phyloP scores from a whole-genome alignment of 2,797 vertebrate genomes.

The Acanthopagrus latus region DNA sequence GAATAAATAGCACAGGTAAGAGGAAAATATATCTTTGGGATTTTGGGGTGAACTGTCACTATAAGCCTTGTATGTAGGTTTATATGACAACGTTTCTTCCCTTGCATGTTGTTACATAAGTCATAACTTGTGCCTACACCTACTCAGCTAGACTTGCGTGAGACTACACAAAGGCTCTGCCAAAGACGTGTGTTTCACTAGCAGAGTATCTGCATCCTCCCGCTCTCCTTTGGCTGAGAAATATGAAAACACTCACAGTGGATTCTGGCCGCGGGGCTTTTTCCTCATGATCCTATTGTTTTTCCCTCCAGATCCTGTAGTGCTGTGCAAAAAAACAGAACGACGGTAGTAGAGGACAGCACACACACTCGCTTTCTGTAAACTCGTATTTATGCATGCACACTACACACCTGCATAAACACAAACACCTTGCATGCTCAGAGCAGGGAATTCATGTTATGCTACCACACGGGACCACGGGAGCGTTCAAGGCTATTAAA shows the following conservation, averaged over 20 bases:
- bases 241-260: slow-evolving; percentile 91
- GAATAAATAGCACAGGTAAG: too few relatives aligned
- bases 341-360: slow-evolving; percentile 8
- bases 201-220: slow-evolving; percentile 83
- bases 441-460: slow-evolving; percentile 33
- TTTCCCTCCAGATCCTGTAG: slow-evolving; percentile 61
- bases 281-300: slow-evolving; percentile 87
- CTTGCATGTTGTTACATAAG: slow-evolving; percentile 37
- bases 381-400: slow-evolving; percentile 17
- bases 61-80: neutral
- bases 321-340: slow-evolving; percentile 39
- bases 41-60: neutral
- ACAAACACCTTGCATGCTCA: slow-evolving; percentile 8
- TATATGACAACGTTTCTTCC: slow-evolving; percentile 15
- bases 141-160: slow-evolving; percentile 40
- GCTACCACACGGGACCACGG: slow-evolving; percentile 25
- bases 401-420: slow-evolving; percentile 29
- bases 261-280: slow-evolving; percentile 81
- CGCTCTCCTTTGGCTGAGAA: slow-evolving; percentile 76
- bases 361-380: slow-evolving; percentile 24
- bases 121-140: slow-evolving; percentile 23
- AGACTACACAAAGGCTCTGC: slow-evolving; percentile 47
- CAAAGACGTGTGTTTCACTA: slow-evolving; percentile 84
- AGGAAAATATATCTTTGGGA: too few relatives aligned
- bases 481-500: slow-evolving; percentile 57